Conservation (phyloP, 2,113 vertebrate species). For the Gobiocypris rarus region DNA sequence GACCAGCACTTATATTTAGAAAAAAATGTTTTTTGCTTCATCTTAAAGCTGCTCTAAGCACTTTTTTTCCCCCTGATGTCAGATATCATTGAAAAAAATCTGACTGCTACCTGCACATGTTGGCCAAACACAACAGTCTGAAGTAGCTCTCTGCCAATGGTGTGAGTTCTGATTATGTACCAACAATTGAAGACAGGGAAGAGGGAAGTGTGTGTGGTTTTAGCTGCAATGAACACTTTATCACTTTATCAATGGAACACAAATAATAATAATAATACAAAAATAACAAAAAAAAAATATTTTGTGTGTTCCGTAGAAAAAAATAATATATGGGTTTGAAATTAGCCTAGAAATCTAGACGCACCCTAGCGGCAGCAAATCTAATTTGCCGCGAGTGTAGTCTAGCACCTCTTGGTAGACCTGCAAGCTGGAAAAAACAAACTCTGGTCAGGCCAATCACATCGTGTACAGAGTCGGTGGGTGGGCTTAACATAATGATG, state of each 20-base stretch:
- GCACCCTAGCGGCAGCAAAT: too few relatives aligned
- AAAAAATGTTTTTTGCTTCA: background rate
- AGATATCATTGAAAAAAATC: background rate
- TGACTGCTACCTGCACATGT: background rate
- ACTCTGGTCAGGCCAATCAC: too few relatives aligned
- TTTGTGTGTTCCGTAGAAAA: too few relatives aligned
- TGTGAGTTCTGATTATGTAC: background rate
- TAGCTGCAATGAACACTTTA: background rate
- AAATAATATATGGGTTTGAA: too few relatives aligned
- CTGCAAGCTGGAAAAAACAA: too few relatives aligned
- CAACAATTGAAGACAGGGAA: background rate
- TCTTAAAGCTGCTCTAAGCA: background rate
- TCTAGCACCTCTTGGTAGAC: too few relatives aligned
- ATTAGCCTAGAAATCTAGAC: too few relatives aligned
- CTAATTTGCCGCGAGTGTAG: too few relatives aligned
- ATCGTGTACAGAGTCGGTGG: too few relatives aligned
- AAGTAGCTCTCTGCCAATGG: background rate
- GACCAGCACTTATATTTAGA: constrained; percentile 11
- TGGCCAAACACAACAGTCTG: background rate
- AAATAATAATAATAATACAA: too few relatives aligned
- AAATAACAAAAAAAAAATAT: too few relatives aligned
- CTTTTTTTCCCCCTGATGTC: background rate
- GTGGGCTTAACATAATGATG: too few relatives aligned
- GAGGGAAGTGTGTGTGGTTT: background rate
- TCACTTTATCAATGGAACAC: background rate